phyloP scores from a whole-genome alignment of 2,888 invertebrate species.

The Campoplex capitator region DNA sequence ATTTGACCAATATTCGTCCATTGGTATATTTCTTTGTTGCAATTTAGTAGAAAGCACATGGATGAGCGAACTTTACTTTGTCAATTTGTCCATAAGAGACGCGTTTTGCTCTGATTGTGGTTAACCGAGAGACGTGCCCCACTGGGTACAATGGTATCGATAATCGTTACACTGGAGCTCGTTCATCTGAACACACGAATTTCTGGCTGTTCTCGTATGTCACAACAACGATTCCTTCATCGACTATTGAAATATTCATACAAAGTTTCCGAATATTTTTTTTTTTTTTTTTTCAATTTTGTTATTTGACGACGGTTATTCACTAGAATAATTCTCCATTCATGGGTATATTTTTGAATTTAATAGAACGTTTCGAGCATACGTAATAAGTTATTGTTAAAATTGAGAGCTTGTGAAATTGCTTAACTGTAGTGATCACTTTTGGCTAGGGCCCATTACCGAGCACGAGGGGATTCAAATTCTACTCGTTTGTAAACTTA shows the following conservation, averaged over 20 bases:
- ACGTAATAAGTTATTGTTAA: neutral
- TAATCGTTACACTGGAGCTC: slow-evolving; percentile 60
- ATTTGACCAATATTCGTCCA: slow-evolving; percentile 15
- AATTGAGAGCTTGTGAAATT: neutral
- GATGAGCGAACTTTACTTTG: slow-evolving; percentile 59
- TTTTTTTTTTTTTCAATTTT: too few relatives aligned
- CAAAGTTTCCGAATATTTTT: neutral
- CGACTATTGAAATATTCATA: neutral
- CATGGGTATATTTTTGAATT: neutral
- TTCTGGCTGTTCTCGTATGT: neutral
- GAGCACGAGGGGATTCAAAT: neutral
- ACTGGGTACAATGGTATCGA: slow-evolving; percentile 58
- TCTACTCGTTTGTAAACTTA: neutral
- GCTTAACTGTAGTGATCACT: neutral
- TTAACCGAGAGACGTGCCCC: slow-evolving; percentile 55
- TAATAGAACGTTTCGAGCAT: neutral
- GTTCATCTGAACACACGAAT: slow-evolving; percentile 27
- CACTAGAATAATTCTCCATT: neutral
- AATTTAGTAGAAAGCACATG: slow-evolving; percentile 28
- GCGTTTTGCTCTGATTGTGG: slow-evolving; percentile 60
- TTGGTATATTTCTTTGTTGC: slow-evolving; percentile 24
- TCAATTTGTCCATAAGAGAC: slow-evolving; percentile 55
- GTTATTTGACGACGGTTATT: too few relatives aligned
- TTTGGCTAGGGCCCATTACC: neutral
- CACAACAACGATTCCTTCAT: neutral